phyloP scores from a whole-genome alignment of 2,113 vertebrate species.

The Connochaetes taurinus region DNA sequence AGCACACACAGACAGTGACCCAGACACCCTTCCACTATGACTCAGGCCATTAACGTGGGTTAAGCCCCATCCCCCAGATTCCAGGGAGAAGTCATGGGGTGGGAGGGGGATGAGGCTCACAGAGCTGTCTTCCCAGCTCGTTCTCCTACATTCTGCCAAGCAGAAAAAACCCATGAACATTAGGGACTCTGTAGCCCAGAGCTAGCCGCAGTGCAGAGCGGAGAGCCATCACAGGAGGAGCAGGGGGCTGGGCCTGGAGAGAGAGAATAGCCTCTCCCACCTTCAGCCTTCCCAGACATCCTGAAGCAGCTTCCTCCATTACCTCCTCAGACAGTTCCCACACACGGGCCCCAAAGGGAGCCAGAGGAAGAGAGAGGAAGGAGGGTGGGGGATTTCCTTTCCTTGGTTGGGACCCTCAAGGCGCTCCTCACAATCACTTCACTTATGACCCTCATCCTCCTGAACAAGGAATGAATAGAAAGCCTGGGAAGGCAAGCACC shows the following conservation, averaged over 20 bases:
- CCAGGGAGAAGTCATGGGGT: not conserved
- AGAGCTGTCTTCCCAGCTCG: not conserved
- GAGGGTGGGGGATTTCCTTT: not conserved
- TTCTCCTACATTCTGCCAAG: not conserved
- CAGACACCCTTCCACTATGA: slow-evolving; percentile 18
- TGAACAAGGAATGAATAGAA: not conserved
- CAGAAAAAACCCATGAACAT: not conserved
- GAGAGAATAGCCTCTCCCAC: not conserved
- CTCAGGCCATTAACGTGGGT: not conserved
- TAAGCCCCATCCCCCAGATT: not conserved
- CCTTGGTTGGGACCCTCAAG: not conserved
- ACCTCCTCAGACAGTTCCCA: not conserved
- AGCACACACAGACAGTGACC: not conserved
- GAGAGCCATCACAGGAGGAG: not conserved
- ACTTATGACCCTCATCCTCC: not conserved
- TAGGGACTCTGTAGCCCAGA: not conserved
- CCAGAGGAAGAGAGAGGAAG: not conserved
- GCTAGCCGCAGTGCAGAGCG: not conserved
- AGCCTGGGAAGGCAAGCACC: not conserved
- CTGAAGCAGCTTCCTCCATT: not conserved
- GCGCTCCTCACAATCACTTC: not conserved
- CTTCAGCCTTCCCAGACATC: not conserved
- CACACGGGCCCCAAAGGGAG: not conserved
- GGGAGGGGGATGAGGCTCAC: not conserved
- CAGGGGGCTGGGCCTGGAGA: not conserved